phyloP scores from a whole-genome alignment of 1,140 invertebrate genomes.

The Aphis craccivora region DNA sequence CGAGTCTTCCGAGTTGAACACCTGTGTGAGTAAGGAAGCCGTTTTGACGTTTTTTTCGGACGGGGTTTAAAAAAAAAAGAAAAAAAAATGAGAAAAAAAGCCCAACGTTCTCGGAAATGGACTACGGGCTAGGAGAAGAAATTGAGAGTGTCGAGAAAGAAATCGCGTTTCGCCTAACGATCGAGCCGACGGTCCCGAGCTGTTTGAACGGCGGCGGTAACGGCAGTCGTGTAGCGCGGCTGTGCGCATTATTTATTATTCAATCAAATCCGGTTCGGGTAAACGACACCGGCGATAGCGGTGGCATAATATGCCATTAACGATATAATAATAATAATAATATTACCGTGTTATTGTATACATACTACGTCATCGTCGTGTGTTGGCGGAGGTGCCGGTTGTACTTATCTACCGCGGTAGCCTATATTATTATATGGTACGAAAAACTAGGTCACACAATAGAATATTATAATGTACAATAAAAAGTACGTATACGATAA shows the following conservation, averaged over 20 bases:
- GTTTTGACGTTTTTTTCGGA: neutral
- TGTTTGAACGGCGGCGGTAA: neutral
- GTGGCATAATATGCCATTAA: neutral
- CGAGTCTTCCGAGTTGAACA: neutral
- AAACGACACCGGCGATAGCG: neutral
- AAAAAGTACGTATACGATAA: too few relatives aligned
- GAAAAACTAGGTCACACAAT: neutral
- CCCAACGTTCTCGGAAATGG: neutral
- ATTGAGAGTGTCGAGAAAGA: neutral
- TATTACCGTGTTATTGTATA: neutral
- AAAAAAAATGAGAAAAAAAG: neutral
- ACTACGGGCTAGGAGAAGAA: neutral
- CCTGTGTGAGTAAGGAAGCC: neutral
- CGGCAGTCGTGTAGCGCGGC: neutral
- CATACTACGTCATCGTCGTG: neutral
- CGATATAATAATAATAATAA: neutral
- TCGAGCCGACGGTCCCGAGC: neutral
- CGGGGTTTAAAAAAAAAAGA: neutral
- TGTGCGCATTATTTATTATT: neutral
- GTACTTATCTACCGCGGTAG: neutral
- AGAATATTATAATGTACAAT: neutral
- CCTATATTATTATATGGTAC: neutral
- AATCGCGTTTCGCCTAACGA: neutral
- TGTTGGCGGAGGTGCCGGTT: neutral
- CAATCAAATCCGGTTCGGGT: neutral